phyloP scores from a whole-genome alignment of 2,888 invertebrate species.

The Oeneis ivallda region DNA sequence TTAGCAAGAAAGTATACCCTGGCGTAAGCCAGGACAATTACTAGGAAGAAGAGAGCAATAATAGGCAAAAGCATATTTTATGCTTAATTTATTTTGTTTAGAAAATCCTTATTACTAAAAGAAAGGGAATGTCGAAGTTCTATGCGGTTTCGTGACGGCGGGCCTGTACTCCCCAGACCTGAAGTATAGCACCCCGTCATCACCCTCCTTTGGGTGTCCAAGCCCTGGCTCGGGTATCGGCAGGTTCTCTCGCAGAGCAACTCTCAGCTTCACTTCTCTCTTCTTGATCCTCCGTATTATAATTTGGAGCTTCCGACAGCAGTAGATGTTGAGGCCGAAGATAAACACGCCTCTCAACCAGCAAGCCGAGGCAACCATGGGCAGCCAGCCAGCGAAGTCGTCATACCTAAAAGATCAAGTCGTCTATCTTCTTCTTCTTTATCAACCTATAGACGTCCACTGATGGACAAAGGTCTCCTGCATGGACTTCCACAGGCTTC shows the following conservation, averaged over 20 bases:
- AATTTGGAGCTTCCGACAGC: conserved; percentile 47
- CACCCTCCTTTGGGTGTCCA: conserved; percentile 21
- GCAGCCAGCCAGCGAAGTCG: conserved; percentile 67
- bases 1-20: too few relatives aligned
- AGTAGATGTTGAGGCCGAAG: conserved; percentile 56
- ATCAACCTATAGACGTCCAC: too few relatives aligned
- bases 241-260: conserved; percentile 42
- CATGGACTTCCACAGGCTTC: too few relatives aligned
- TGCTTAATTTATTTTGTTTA: conserved; percentile 16
- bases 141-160: conserved; percentile 34
- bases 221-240: conserved; percentile 56
- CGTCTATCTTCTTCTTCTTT: too few relatives aligned
- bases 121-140: conserved; percentile 8
- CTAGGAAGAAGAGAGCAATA: not conserved
- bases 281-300: conserved; percentile 48
- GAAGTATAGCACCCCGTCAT: conserved; percentile 49
- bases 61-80: not conserved
- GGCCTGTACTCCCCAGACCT: conserved; percentile 52
- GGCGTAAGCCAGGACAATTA: not conserved
- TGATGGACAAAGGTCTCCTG: too few relatives aligned
- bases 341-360: conserved; percentile 63
- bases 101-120: conserved; percentile 4
- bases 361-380: conserved; percentile 53
- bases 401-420: conserved; percentile 45
- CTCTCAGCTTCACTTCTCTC: conserved; percentile 48